Percentiles rank a stretch among this genome's conserved stretches.
These are phyloP conservation scores for Saguinus midas DNA, from an alignment of 2,113 vertebrate species.

Conservation along the genomic window DNA sequence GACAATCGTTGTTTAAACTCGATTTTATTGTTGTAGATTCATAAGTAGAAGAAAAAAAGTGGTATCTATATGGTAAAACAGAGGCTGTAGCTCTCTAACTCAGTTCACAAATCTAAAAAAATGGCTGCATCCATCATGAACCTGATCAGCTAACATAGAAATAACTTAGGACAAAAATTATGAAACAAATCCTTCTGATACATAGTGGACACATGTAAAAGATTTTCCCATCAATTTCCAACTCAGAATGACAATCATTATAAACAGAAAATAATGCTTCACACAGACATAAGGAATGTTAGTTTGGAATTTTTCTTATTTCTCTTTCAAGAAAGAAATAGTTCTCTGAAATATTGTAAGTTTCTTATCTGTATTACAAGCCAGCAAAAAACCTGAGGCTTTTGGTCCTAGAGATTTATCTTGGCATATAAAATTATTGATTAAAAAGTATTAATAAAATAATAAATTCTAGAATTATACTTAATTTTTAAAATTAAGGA, in stretches of 20 bases:
- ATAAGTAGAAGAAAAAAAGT: not conserved
- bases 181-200: not conserved
- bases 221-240: conserved; percentile 14
- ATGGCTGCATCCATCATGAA: not conserved
- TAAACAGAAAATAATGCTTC: conserved; percentile 40
- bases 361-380: not conserved
- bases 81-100: not conserved
- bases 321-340: not conserved
- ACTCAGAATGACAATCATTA: not conserved
- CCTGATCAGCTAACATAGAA: not conserved
- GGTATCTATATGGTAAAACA: not conserved
- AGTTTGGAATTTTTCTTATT: not conserved
- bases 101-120: conserved; percentile 38
- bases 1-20: not conserved
- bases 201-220: not conserved
- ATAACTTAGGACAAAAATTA: conserved; percentile 48
- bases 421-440: not conserved
- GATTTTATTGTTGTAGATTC: conserved; percentile 27
- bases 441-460: too few relatives aligned
- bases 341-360: not conserved
- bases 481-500: not conserved
- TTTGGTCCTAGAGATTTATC: not conserved
- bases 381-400: not conserved
- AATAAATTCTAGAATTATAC: too few relatives aligned
- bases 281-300: not conserved